Evolutionary conservation across 2,888 invertebrate species (phyloP).

Genomic region (Brachypalpus laphriformis): DNA sequence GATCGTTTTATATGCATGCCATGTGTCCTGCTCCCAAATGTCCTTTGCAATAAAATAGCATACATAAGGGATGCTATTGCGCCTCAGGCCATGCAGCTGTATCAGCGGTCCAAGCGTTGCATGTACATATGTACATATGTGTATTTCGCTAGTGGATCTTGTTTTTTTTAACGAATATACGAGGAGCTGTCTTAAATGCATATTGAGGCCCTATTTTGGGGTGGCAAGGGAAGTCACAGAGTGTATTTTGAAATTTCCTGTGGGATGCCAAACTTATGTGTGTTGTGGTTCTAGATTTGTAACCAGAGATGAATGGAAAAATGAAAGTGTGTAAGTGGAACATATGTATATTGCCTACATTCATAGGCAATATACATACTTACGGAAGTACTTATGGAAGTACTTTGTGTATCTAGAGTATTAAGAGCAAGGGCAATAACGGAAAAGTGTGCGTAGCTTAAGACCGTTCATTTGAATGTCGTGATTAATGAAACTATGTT

Average conservation of each 20-base stretch:
- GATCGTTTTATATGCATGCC: conserved; percentile 48
- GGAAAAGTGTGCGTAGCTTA: not conserved
- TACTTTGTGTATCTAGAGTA: not conserved
- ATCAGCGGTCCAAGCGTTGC: not conserved
- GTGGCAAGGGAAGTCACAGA: not conserved
- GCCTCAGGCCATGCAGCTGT: conserved; percentile 4
- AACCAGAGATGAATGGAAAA: not conserved
- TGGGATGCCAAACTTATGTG: conserved; percentile 2
- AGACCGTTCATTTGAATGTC: not conserved
- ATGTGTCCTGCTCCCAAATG: conserved; percentile 11
- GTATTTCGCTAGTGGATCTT: not conserved
- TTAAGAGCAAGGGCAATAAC: not conserved
- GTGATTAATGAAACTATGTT: not conserved
- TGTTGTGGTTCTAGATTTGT: conserved; percentile 2
- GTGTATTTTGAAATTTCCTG: conserved; percentile 7
- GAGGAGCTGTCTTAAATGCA: not conserved
- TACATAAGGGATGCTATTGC: not conserved
- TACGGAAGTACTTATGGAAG: too few species aligned
- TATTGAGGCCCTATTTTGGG: not conserved
- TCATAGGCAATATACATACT: too few species aligned
- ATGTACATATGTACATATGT: too few species aligned
- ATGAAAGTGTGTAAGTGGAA: conserved; percentile 15
- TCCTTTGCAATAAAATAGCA: conserved; percentile 34
- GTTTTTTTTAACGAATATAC: not conserved
- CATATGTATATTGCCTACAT: not conserved